Conservation (phyloP, 2,888 invertebrate genomes). For the Megalurothrips usitatus region DNA sequence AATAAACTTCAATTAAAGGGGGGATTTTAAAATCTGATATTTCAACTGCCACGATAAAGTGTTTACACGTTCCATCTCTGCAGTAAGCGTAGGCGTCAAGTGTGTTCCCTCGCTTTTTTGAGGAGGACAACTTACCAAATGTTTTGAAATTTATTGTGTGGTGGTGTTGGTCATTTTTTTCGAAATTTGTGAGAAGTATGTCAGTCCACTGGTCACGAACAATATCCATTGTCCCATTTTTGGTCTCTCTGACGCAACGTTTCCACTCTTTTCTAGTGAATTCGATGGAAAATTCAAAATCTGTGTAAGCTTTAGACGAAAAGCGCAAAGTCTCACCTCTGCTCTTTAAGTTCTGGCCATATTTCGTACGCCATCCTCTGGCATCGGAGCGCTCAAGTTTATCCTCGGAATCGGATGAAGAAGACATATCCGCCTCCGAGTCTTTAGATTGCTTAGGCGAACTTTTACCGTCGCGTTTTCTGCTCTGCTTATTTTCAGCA, state of each 20-base stretch:
- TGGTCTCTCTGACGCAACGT: background rate
- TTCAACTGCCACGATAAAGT: background rate
- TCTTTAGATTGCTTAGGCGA: too few relatives aligned
- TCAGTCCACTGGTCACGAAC: background rate
- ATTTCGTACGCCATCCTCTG: background rate
- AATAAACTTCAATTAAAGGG: background rate
- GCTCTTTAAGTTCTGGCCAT: background rate
- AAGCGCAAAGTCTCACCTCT: background rate
- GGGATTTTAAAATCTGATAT: background rate
- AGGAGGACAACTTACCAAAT: background rate
- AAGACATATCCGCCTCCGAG: too few relatives aligned
- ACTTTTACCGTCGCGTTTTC: too few relatives aligned
- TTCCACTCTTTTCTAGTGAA: background rate
- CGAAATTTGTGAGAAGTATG: background rate
- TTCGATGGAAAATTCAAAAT: background rate
- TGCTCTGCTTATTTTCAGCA: too few relatives aligned
- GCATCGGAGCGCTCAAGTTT: too few relatives aligned
- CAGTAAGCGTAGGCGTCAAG: background rate
- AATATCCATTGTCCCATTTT: background rate
- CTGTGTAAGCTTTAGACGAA: background rate
- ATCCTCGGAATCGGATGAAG: too few relatives aligned
- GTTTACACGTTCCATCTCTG: background rate
- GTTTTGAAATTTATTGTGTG: background rate
- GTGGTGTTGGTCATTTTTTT: background rate
- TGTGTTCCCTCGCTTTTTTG: background rate